phyloP scores from a whole-genome alignment of 2,888 invertebrate genomes.

The Nematopogon swammerdamellus region DNA sequence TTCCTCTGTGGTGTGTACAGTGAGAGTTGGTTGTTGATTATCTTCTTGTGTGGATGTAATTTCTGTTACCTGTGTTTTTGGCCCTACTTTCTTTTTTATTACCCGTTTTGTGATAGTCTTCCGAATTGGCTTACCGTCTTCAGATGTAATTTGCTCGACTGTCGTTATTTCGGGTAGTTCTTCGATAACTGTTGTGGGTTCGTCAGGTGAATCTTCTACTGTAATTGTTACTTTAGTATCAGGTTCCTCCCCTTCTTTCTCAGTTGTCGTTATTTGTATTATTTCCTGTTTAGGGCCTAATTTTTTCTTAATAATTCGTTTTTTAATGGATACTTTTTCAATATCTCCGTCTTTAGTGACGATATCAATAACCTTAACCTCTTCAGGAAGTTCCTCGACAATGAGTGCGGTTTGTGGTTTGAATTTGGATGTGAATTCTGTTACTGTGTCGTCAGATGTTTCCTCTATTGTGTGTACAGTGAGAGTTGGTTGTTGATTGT shows the following conservation, averaged over 20 bases:
- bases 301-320: slow-evolving; percentile 25
- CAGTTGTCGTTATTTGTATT: slow-evolving; percentile 19
- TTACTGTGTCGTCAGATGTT: slow-evolving; percentile 12
- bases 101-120: slow-evolving; percentile 17
- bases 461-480: slow-evolving; percentile 9
- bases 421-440: slow-evolving; percentile 7
- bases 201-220: background rate
- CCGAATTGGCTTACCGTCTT: slow-evolving; percentile 10
- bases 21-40: slow-evolving; percentile 20
- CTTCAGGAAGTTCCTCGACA: slow-evolving; percentile 14
- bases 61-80: slow-evolving; percentile 31
- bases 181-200: too few species aligned
- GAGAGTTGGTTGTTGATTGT: slow-evolving; percentile 21
- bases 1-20: slow-evolving; percentile 7
- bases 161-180: too few species aligned
- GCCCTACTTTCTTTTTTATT: slow-evolving; percentile 25
- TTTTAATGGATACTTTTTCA: slow-evolving; percentile 10
- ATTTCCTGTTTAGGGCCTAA: slow-evolving; percentile 31
- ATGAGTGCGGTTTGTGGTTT: slow-evolving; percentile 13
- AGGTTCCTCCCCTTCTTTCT: slow-evolving; percentile 21
- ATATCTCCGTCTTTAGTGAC: slow-evolving; percentile 6
- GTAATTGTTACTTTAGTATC: slow-evolving; percentile 23
- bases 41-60: slow-evolving; percentile 39
- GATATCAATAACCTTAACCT: slow-evolving; percentile 11
- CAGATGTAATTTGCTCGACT: background rate